These are phyloP conservation scores for Mamestra brassicae DNA, from an alignment of 2,888 invertebrate genomes.

Conservation along the genomic window DNA sequence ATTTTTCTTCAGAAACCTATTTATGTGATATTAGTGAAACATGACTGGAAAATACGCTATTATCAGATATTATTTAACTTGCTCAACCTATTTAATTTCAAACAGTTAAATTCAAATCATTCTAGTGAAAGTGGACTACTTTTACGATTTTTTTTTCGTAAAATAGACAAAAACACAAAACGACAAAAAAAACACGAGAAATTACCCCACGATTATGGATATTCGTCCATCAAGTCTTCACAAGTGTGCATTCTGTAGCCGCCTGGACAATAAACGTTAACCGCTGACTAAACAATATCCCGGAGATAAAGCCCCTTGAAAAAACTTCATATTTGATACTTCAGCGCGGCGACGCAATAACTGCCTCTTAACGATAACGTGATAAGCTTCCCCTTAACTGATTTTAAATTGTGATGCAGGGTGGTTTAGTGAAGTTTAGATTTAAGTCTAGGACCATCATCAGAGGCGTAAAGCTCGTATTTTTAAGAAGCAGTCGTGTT, in stretches of 20 bases:
- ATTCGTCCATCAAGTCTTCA: slow-evolving; percentile 38
- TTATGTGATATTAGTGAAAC: neutral
- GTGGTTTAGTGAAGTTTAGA: neutral
- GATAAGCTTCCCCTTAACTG: slow-evolving; percentile 56
- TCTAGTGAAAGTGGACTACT: too few species aligned
- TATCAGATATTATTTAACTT: too few species aligned
- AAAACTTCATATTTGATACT: slow-evolving; percentile 70
- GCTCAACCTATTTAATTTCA: too few species aligned
- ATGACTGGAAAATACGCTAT: too few species aligned
- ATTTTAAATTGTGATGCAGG: slow-evolving; percentile 34
- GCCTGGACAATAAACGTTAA: slow-evolving; percentile 68
- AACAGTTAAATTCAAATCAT: too few species aligned
- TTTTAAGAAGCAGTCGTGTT: too few species aligned
- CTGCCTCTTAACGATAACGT: slow-evolving; percentile 56
- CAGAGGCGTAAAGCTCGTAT: too few species aligned
- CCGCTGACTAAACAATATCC: slow-evolving; percentile 75
- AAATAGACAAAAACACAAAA: neutral
- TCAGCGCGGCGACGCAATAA: slow-evolving; percentile 55
- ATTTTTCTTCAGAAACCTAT: neutral
- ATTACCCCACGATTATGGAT: slow-evolving; percentile 27
- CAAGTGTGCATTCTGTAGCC: slow-evolving; percentile 52
- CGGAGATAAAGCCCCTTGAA: slow-evolving; percentile 67
- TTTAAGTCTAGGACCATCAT: neutral
- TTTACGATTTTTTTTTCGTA: too few species aligned
- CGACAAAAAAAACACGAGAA: neutral